Evolutionary conservation across 2,113 vertebrate genomes (phyloP), one percentile per base, ranked within the genome.

Genomic region (Asarcornis scutulata): DNA sequence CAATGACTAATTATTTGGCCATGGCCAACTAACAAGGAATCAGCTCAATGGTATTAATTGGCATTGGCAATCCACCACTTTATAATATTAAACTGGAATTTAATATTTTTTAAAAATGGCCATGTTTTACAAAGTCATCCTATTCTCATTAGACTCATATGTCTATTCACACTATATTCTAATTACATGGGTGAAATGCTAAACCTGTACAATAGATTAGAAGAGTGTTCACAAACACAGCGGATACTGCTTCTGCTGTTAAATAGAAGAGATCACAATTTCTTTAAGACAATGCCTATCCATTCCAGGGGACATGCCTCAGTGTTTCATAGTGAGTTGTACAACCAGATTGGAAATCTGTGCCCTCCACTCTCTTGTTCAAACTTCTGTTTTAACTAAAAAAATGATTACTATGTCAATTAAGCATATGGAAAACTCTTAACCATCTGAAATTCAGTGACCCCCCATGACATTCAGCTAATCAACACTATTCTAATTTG

Each of bases 401-500:
- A 76, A 76, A 2, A 68, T 48, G 58, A 58, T 92, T 81, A 84
- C 3, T 6, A 56, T 0, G 1, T 72, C 66, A 86, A 89, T 91
- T 79, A 92, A 73, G 66, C 0, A 0, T 40, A 73, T 6, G 44
- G 62, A 89, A 82, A 62, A 87, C n/a, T 78, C 56, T 64, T 1
- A 0, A 76, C 9, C 77, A 50, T 85, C 56, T 75, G 66, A 91
- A 84, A 92, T 60, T 16, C 48, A 68, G 29, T 89, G 77, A 72
- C 23, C 25, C 6, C 7, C 13, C 15, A 34, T 17, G 58, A 82
- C 69, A 82, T 76, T 91, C 69, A 86, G 48, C 42, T 89, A 92
- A 95, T 88, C 58, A 83, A 86, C 36, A 66, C 38, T 59, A 71
- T 10, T 84, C 90, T 78, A 84, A 95, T 89, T 92, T 89, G 32